Base-by-base conservation (phyloP, 2,113 vertebrate species). In the Sinocyclocheilus grahami region DNA sequence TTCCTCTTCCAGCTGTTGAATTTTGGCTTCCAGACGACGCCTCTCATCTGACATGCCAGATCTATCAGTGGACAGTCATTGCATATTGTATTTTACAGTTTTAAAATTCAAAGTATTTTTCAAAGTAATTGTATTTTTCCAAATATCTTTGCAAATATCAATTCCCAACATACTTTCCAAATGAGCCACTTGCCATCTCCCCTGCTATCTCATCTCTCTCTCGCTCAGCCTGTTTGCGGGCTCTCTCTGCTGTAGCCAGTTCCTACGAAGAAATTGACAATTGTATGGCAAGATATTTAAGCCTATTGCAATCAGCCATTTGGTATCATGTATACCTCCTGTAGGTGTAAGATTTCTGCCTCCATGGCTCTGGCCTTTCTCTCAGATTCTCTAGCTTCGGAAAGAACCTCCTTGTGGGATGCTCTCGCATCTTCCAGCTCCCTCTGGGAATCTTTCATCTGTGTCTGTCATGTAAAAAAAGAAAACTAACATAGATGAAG, bases 391-490 rank as follows among this genome's bases (percentile, higher is more conserved):
- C 96, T 95, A 87, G 96, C 96, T 0, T 96, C 95, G 88, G 95
- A 90, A 65, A 97, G 94, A 89, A 96, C 95, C 90, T 99, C 98
- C 33, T 98, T 98, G 81, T 97, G 95, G 87, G 96, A 94, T 4
- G 94, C 91, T 0, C 96, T 94, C 9, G 97, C 95, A 12, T 98
- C 98, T 46, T 99, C 97, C 89, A 98, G 92, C 86, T 99, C 98
- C 89, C 97, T 94, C 86, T 98, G 97, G 92, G 97, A 94, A 80
- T 99, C 97, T 91, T 99, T 99, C 94, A 96, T 93, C 94, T 98
- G 98, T 84, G 93, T 96, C 97, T 99, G 92, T 82, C 3, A 79
- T 89, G 83, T 2, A 10, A 46, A 46, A 10, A 37, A 78, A 27
- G 78, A 81, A 5, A 81, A 27, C 7, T 14, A 24, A 63, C 27